phyloP scores from a whole-genome alignment of 2,797 vertebrate species.

The Platalea minor region DNA sequence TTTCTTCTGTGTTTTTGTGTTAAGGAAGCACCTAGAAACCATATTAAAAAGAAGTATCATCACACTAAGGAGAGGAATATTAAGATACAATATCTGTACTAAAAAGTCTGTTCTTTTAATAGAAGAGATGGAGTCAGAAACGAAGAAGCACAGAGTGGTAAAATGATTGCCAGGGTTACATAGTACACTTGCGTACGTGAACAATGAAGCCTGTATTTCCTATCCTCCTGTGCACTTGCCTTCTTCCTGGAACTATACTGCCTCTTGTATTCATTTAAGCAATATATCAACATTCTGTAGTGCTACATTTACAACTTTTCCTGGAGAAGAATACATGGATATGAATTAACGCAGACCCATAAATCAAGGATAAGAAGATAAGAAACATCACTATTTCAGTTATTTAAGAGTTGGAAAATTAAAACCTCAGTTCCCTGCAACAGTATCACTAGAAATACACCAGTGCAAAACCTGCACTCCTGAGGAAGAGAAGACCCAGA shows the following conservation, averaged over 20 bases:
- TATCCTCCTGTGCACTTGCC: background rate
- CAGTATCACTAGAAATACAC: background rate
- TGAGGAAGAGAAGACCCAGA: background rate
- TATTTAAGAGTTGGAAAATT: background rate
- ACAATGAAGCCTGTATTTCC: background rate
- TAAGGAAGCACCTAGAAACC: background rate
- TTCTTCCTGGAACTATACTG: background rate
- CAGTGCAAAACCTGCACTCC: background rate
- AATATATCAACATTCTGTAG: background rate
- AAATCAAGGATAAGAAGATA: background rate
- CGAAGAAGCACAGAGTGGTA: background rate
- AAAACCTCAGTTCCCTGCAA: background rate
- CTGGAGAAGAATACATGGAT: background rate
- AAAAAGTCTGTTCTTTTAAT: background rate
- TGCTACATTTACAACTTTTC: background rate
- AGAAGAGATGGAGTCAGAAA: background rate
- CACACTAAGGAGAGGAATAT: background rate
- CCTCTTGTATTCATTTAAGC: background rate
- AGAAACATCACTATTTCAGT: background rate
- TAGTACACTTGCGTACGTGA: fast-evolving
- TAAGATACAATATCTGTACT: background rate
- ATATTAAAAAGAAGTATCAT: background rate
- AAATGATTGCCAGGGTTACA: background rate
- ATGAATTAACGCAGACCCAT: background rate
- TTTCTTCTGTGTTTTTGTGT: background rate